Conservation (phyloP, 2,888 invertebrate species). For the Lycocerus yunnanus region DNA sequence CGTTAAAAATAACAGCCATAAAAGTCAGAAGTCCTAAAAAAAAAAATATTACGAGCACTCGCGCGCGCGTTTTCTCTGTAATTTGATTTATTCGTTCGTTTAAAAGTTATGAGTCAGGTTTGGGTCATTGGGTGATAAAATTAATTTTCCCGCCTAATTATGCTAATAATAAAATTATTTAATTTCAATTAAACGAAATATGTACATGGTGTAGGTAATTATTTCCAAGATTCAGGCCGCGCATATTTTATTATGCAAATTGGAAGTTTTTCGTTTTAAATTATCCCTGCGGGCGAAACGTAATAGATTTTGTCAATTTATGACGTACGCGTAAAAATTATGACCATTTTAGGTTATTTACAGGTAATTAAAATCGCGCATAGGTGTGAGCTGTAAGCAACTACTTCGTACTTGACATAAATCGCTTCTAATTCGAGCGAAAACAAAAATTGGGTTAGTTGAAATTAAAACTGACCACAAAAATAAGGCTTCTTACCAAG, state of each 20-base stretch:
- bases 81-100: not conserved
- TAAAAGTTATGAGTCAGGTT: not conserved
- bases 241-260: not conserved
- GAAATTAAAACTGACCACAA: not conserved
- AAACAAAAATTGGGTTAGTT: not conserved
- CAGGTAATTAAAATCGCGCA: not conserved
- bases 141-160: not conserved
- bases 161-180: not conserved
- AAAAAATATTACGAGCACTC: not conserved
- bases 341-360: not conserved
- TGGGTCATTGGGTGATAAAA: not conserved
- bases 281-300: not conserved
- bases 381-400: not conserved
- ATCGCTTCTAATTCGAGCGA: not conserved
- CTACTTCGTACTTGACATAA: not conserved
- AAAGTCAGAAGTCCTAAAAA: not conserved
- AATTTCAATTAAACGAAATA: not conserved
- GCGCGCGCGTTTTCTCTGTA: not conserved
- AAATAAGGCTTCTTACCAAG: not conserved
- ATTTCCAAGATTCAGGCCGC: not conserved
- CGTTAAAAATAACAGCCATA: not conserved
- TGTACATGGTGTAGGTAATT: not conserved
- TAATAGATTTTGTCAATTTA: not conserved
- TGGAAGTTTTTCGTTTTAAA: not conserved
- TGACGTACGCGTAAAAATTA: not conserved